Evolutionary conservation across 2,113 vertebrate species (phyloP).

Genomic region (Corydoras maculifer): DNA sequence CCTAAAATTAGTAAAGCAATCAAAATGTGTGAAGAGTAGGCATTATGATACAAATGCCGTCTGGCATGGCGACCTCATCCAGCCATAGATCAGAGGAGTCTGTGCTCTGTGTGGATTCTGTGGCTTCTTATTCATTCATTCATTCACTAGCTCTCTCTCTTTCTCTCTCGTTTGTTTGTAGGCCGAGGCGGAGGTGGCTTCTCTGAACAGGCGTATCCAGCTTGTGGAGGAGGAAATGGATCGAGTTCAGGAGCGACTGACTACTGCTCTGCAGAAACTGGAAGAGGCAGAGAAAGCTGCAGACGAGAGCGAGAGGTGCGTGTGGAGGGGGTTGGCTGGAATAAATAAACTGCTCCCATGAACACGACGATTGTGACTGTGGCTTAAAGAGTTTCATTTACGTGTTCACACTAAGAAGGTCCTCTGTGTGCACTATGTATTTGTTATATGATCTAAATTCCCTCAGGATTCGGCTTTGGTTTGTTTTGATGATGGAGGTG

Average conservation of each 20-base stretch:
- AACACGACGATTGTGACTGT: background rate
- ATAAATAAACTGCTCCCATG: background rate
- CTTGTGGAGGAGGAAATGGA: conserved; percentile 87
- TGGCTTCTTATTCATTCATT: background rate
- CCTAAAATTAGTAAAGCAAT: no score
- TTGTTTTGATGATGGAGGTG: background rate
- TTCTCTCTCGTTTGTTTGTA: conserved; percentile 35
- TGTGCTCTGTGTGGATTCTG: background rate
- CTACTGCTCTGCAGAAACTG: conserved; percentile 78
- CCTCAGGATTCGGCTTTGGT: background rate
- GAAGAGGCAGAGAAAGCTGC: conserved; percentile 85
- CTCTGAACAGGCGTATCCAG: conserved; percentile 81
- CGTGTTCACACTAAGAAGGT: background rate
- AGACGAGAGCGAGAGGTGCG: conserved; percentile 86
- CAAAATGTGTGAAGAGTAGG: no score
- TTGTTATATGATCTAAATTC: background rate
- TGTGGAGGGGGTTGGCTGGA: background rate
- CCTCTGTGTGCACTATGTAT: background rate
- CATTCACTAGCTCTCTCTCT: background rate
- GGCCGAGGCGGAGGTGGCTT: conserved; percentile 82
- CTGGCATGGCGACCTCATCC: background rate
- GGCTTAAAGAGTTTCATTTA: background rate
- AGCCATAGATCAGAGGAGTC: background rate
- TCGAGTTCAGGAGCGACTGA: conserved; percentile 77
- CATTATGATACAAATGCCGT: no score